These are phyloP conservation scores for Lacerta agilis DNA, from an alignment of 2,797 vertebrate species.

Conservation along the genomic window DNA sequence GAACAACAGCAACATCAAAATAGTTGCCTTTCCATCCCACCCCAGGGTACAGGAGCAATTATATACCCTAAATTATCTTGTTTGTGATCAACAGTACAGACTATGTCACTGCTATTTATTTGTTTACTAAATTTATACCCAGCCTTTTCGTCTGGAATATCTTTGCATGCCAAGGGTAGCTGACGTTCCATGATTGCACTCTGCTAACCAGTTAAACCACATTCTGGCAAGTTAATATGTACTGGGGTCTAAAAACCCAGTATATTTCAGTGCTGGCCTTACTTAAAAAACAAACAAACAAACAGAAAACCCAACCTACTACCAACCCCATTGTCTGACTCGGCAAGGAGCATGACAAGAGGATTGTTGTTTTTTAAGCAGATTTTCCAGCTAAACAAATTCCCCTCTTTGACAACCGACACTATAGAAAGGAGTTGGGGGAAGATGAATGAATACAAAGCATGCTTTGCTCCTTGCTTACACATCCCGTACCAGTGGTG, in stretches of 20 bases:
- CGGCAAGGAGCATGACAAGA: too few relatives aligned
- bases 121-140: constrained; percentile 12
- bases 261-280: background rate
- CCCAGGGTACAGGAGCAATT: background rate
- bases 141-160: background rate
- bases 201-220: background rate
- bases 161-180: background rate
- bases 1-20: background rate
- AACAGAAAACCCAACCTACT: background rate
- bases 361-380: too few relatives aligned
- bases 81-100: background rate
- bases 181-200: background rate
- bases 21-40: background rate
- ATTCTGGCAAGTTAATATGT: background rate
- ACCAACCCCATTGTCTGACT: background rate
- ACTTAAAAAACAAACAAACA: too few relatives aligned
- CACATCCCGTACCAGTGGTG: too few relatives aligned
- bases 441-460: too few relatives aligned
- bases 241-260: background rate
- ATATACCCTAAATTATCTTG: background rate
- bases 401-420: too few relatives aligned
- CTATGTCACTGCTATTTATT: background rate
- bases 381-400: too few relatives aligned
- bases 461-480: too few relatives aligned
- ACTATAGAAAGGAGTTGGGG: too few relatives aligned